Conservation (phyloP, 2,888 invertebrate species). For the Adelognathus sp. region DNA sequence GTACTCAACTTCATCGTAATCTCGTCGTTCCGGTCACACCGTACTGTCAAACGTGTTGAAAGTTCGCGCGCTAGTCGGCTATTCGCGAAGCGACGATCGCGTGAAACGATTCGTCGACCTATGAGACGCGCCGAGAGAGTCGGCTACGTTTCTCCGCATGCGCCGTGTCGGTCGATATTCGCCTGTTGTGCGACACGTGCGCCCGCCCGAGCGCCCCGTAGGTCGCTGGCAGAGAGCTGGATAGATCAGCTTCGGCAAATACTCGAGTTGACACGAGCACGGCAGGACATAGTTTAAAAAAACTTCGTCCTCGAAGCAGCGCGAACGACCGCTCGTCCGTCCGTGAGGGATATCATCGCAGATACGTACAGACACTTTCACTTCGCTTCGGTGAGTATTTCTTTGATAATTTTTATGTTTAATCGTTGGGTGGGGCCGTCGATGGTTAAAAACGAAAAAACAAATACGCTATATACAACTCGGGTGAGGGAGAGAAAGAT, state of each 20-base stretch:
- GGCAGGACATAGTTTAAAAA: constrained; percentile 33
- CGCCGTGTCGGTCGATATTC: not conserved
- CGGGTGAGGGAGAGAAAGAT: constrained; percentile 21
- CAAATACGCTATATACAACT: not conserved
- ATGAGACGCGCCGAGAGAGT: not conserved
- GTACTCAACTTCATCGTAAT: not conserved
- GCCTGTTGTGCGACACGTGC: constrained; percentile 21
- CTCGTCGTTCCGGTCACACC: not conserved
- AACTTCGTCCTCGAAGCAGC: constrained; percentile 12
- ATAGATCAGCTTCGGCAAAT: constrained; percentile 2
- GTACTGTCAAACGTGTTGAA: not conserved
- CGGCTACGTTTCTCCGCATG: not conserved
- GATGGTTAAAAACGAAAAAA: not conserved
- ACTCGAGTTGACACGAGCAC: constrained; percentile 39
- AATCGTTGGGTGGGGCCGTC: constrained; percentile 36
- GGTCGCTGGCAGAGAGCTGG: constrained; percentile 2
- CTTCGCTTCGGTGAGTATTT: constrained; percentile 52
- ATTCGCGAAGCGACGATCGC: not conserved
- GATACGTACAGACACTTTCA: constrained; percentile 9
- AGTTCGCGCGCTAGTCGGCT: not conserved
- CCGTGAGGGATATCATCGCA: constrained; percentile 3
- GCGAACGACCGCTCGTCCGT: constrained; percentile 11
- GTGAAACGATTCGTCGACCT: not conserved
- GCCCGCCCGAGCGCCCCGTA: not conserved
- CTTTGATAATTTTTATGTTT: constrained; percentile 9